Evolutionary conservation across 1,140 invertebrate genomes (phyloP).

Genomic region (Drosophila seguyi): DNA sequence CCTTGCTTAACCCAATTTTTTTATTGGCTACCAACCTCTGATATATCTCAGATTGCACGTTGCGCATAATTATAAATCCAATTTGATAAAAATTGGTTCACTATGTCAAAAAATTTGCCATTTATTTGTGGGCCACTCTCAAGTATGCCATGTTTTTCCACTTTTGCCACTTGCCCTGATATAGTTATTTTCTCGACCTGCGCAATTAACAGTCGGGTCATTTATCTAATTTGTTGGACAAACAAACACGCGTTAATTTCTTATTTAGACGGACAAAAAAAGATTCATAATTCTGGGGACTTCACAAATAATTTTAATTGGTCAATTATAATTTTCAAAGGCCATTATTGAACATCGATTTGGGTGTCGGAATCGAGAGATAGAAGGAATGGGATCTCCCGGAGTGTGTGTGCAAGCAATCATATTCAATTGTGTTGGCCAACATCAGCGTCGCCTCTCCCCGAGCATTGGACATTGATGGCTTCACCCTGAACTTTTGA

Average conservation of each 20-base stretch:
- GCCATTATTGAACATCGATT: conserved; percentile 19
- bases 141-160: conserved; percentile 21
- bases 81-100: conserved; percentile 50
- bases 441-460: conserved; percentile 47
- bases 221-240: conserved; percentile 24
- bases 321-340: conserved; percentile 26
- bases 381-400: conserved; percentile 24
- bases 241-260: conserved; percentile 15
- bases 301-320: conserved; percentile 30
- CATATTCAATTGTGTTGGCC: conserved; percentile 49
- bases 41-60: conserved; percentile 23
- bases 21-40: conserved; percentile 14
- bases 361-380: conserved; percentile 31
- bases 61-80: conserved; percentile 38
- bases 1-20: conserved; percentile 40
- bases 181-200: conserved; percentile 22
- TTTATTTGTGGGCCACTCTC: conserved; percentile 15
- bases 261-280: conserved; percentile 1
- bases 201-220: not conserved
- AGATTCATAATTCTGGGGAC: conserved; percentile 13
- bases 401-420: conserved; percentile 22
- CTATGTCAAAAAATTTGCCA: conserved; percentile 35
- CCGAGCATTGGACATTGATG: conserved; percentile 76
- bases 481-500: conserved; percentile 76
- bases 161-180: conserved; percentile 22